A percentile compares a stretch with the other conserved stretches of the same genome.
Conservation (phyloP, 1,140 invertebrate species). For the Macrotrachela quadricornifera region DNA sequence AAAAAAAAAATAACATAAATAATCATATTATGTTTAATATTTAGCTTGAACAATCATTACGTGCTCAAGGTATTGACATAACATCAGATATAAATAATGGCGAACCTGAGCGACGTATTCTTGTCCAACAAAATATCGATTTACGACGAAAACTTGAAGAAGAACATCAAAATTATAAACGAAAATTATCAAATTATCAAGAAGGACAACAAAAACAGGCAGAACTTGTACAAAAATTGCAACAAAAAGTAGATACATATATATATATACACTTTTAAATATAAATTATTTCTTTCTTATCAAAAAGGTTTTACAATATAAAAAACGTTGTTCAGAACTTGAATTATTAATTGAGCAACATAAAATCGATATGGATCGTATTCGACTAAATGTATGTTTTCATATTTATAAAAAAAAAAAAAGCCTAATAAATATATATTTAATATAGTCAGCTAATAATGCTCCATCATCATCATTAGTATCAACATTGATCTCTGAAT, state of each 20-base stretch:
- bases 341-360: slow-evolving; percentile 43
- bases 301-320: slow-evolving; percentile 51
- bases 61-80: no score
- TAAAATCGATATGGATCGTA: slow-evolving; percentile 34
- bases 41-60: no score
- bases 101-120: not conserved
- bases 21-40: no score
- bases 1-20: no score
- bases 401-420: not conserved
- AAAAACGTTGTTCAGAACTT: slow-evolving; percentile 59
- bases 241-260: slow-evolving; percentile 47
- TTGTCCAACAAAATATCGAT: slow-evolving; percentile 30
- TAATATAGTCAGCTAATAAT: not conserved
- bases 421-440: no score
- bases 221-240: slow-evolving; percentile 63
- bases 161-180: slow-evolving; percentile 56
- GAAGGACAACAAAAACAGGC: slow-evolving; percentile 75
- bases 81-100: no score
- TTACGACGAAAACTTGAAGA: slow-evolving; percentile 46
- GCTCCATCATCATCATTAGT: not conserved
- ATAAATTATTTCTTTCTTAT: no score
- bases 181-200: slow-evolving; percentile 61
- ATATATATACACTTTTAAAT: no score
- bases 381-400: slow-evolving; percentile 8
- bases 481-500: not conserved